phyloP scores from a whole-genome alignment of 2,888 invertebrate genomes.

The Stenchaetothrips biformis region DNA sequence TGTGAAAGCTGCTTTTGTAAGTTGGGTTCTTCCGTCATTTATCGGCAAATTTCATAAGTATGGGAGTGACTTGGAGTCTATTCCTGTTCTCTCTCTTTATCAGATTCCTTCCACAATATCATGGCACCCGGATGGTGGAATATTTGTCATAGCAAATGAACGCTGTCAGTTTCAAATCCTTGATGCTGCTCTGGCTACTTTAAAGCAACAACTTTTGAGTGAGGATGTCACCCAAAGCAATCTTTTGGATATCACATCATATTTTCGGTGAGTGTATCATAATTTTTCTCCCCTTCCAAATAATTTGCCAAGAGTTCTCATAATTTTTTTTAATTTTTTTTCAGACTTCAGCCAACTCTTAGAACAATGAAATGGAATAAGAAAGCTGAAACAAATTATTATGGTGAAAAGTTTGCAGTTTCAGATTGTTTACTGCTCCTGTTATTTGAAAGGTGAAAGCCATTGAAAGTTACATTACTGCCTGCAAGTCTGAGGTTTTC shows the following conservation, averaged over 20 bases:
- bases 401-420: conserved; percentile 47
- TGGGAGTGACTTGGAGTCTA: not conserved
- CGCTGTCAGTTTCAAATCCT: conserved; percentile 70
- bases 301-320: conserved; percentile 1
- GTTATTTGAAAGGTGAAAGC: conserved; percentile 52
- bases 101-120: conserved; percentile 61
- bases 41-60: not conserved
- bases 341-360: conserved; percentile 53
- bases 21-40: conserved; percentile 44
- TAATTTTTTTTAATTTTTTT: conserved; percentile 29
- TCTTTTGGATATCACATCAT: conserved; percentile 60
- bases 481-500: not conserved
- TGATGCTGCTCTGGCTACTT: conserved; percentile 63
- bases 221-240: conserved; percentile 60
- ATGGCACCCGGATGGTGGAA: conserved; percentile 67
- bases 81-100: conserved; percentile 35
- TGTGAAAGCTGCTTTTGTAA: conserved; percentile 74
- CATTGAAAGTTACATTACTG: not conserved
- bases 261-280: conserved; percentile 49
- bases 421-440: conserved; percentile 54
- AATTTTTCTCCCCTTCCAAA: not conserved
- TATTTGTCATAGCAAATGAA: conserved; percentile 64
- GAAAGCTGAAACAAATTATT: conserved; percentile 48
- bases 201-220: conserved; percentile 61
- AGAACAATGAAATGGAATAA: conserved; percentile 56